A percentile compares a stretch with the other conserved stretches of the same genome.
Conservation (phyloP, 1,140 invertebrate genomes). For the Olivierus martensii region DNA sequence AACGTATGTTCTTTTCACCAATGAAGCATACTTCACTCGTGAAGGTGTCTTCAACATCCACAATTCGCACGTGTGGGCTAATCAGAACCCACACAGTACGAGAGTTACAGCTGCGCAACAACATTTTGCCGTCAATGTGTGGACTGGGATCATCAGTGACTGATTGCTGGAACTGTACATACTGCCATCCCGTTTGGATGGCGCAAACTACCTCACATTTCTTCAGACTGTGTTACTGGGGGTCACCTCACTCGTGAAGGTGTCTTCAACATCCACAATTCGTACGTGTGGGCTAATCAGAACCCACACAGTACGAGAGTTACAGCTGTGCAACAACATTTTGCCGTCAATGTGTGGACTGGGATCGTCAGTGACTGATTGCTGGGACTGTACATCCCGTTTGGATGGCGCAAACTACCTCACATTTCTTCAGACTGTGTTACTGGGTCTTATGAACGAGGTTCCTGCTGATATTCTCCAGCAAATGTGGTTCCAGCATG, state of each 20-base stretch:
- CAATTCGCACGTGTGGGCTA: background rate
- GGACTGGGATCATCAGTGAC: background rate
- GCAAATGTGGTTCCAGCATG: background rate
- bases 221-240: no score
- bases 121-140: background rate
- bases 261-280: background rate
- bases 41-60: background rate
- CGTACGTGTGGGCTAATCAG: background rate
- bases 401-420: background rate
- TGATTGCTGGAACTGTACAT: background rate
- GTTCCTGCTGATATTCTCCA: background rate
- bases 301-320: background rate
- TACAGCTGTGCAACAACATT: background rate
- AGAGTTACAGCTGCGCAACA: background rate
- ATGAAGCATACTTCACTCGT: background rate
- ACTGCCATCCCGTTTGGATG: background rate
- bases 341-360: background rate
- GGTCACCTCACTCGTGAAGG: background rate
- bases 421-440: no score
- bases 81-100: background rate
- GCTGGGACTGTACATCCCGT: background rate
- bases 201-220: background rate
- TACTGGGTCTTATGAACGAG: background rate
- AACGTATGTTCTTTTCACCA: background rate
- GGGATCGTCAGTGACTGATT: background rate